Evolutionary conservation across 2,797 vertebrate species (phyloP).

Genomic region (Sandelia bainsii): DNA sequence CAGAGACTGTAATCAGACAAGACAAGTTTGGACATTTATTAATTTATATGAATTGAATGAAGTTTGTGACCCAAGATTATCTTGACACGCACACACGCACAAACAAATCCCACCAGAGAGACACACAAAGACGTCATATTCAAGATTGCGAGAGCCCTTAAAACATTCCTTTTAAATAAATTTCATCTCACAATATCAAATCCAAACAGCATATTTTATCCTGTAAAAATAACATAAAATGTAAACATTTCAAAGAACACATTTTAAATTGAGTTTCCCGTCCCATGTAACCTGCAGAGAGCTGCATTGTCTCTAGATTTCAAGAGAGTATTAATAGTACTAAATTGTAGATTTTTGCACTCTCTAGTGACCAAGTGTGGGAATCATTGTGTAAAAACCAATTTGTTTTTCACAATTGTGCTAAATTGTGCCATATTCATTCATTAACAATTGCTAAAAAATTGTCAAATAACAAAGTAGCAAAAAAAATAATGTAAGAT

Average conservation of each 20-base stretch:
- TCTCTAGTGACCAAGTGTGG: constrained; percentile 62
- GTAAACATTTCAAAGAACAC: constrained; percentile 70
- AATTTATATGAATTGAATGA: constrained; percentile 80
- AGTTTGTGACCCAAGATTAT: constrained; percentile 74
- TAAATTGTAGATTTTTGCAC: constrained; percentile 60
- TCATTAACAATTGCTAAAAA: constrained; percentile 44
- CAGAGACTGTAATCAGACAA: constrained; percentile 50
- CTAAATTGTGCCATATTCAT: constrained; percentile 57
- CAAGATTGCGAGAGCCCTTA: constrained; percentile 75
- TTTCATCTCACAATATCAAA: constrained; percentile 61
- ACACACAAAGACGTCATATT: constrained; percentile 60
- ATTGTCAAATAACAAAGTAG: not conserved
- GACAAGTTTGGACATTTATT: constrained; percentile 82
- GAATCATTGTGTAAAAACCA: constrained; percentile 55
- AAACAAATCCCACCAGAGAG: constrained; percentile 79
- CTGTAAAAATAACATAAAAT: constrained; percentile 60
- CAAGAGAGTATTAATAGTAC: constrained; percentile 54
- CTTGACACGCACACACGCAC: constrained; percentile 42
- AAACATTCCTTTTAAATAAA: constrained; percentile 65
- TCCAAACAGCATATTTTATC: constrained; percentile 39
- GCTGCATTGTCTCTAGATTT: constrained; percentile 18
- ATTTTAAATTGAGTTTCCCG: constrained; percentile 47
- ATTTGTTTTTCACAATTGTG: constrained; percentile 70
- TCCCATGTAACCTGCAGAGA: constrained; percentile 57
- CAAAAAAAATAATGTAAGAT: constrained; percentile 19